Evolutionary conservation across 2,888 invertebrate species (phyloP), one percentile per base, ranked within the genome.

Genomic region (Anticlea derivata): DNA sequence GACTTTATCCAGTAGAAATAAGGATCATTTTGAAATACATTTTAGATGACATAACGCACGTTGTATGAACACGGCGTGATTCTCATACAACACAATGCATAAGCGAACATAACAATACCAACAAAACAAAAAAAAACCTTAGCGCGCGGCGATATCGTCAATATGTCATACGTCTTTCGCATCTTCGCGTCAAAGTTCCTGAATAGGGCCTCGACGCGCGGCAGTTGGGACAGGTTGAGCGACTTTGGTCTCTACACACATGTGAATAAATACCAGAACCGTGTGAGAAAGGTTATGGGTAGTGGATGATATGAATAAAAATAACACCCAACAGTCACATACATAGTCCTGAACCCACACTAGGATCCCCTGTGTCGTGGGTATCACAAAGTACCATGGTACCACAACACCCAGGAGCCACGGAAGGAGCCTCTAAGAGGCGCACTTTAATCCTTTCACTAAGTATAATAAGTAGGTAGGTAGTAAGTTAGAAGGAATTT

Each of bases 191-290:
- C 89, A 66, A 90, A 88, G 58, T 88, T 70, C 35, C 83, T 71
- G 73, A 90, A 90, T 33, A 89, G 62, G 1, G 88, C 90, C 55
- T 86, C 86, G 40, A 89, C 86, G 6, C 86, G 78, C 13, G 87
- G 84, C 70, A 91, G 78, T 76, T 91, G 91, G 5, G 86, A 84
- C 49, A 92, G 86, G 52, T 52, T 52, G 37, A 52, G 52, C 41
- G 47, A 47, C 8, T 52, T 52, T 47, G 52, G 52, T 13, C 52
- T 47, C 52, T 52, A 51, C 41, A 7, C 31, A n/a, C 5, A 27
- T 11, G 13, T 31, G 34, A 41, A 46, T 41, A 47, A 41, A 10
- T 12, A 39, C 50, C 44, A 31, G 10, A 50, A 50, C 50, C 44
- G 29, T 29, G 20, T 23, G 26, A 20, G 20, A 40, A 10, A 10